These are phyloP conservation scores for Euzophera pinguis DNA, from an alignment of 2,888 invertebrate genomes.

Conservation along the genomic window DNA sequence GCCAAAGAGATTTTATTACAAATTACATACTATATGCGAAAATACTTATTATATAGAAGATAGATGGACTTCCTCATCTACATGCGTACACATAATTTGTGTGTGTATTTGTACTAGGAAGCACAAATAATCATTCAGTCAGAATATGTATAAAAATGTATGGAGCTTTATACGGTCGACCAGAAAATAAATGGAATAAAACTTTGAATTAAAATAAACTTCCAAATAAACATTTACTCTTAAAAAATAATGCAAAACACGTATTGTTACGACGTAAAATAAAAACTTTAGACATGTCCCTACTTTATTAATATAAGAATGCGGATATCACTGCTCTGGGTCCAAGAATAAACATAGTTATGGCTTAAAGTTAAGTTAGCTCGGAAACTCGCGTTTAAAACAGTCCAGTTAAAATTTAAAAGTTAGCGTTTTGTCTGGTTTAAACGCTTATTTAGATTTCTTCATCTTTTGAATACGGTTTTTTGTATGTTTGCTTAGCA, in stretches of 20 bases:
- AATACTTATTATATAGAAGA: too few species aligned
- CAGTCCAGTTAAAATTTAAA: neutral
- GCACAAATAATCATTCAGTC: too few species aligned
- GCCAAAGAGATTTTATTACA: too few species aligned
- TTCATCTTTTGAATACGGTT: too few species aligned
- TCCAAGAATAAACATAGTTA: slow-evolving; percentile 17
- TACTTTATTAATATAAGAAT: slow-evolving; percentile 9
- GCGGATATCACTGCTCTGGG: slow-evolving; percentile 18
- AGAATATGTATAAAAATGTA: too few species aligned
- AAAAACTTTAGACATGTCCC: slow-evolving; percentile 1
- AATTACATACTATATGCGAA: too few species aligned
- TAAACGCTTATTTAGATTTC: neutral
- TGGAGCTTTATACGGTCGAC: too few species aligned
- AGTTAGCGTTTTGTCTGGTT: slow-evolving; percentile 1
- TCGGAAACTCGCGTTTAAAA: slow-evolving; percentile 4
- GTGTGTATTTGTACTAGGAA: too few species aligned
- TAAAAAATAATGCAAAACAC: neutral
- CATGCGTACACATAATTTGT: too few species aligned
- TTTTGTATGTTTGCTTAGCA: too few species aligned
- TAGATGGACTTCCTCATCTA: too few species aligned
- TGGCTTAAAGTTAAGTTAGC: slow-evolving; percentile 16
- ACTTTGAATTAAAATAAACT: neutral
- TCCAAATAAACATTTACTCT: neutral
- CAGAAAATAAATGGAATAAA: too few species aligned
- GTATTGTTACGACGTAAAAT: slow-evolving; percentile 6